A percentile compares a stretch with the other conserved stretches of the same genome.
phyloP scores from a whole-genome alignment of 2,888 invertebrate species.

The Isotomurus palustris region DNA sequence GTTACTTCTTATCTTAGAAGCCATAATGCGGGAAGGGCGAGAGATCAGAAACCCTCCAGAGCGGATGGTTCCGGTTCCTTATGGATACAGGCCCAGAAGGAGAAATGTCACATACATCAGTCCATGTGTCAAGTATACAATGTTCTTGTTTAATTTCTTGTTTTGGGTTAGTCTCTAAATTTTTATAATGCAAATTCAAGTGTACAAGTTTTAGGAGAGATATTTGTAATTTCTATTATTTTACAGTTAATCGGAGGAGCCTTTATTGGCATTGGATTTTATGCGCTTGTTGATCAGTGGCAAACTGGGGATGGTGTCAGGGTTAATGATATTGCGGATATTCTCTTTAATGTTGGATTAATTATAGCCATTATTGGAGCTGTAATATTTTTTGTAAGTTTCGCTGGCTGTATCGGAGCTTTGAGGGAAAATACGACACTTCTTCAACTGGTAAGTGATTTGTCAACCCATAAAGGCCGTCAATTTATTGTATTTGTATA shows the following conservation, averaged over 20 bases:
- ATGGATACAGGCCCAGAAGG: slow-evolving; percentile 31
- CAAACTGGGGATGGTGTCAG: slow-evolving; percentile 78
- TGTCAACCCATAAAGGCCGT: too few relatives aligned
- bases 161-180: slow-evolving; percentile 69
- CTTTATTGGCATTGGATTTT: slow-evolving; percentile 78
- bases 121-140: slow-evolving; percentile 82
- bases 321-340: slow-evolving; percentile 80
- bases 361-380: slow-evolving; percentile 76
- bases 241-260: slow-evolving; percentile 78
- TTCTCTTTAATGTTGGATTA: slow-evolving; percentile 78
- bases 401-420: slow-evolving; percentile 88
- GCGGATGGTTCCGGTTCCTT: slow-evolving; percentile 42
- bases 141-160: slow-evolving; percentile 81
- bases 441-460: slow-evolving; percentile 74
- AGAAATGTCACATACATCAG: slow-evolving; percentile 66
- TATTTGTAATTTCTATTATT: background rate
- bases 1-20: too few relatives aligned
- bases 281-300: slow-evolving; percentile 91
- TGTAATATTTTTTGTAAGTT: slow-evolving; percentile 88
- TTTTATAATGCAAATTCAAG: background rate
- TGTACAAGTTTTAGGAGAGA: background rate
- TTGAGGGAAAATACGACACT: slow-evolving; percentile 86
- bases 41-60: too few relatives aligned
- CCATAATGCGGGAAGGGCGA: too few relatives aligned
- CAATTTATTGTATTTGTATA: too few relatives aligned